Base-by-base conservation (phyloP, 2,888 invertebrate genomes). In the Ophion obscuratus region DNA sequence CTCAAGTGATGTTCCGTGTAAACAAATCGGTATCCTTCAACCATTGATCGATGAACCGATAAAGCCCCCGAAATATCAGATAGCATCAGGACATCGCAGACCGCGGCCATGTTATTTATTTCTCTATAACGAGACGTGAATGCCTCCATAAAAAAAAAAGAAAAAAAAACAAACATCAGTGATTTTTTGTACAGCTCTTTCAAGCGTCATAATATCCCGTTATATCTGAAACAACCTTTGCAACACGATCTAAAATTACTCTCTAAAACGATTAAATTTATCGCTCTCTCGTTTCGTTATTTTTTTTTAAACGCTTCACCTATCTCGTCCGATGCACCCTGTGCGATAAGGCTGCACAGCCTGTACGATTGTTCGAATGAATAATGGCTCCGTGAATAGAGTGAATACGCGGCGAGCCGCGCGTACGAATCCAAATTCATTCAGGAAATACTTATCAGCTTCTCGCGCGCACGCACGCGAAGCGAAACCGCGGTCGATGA, bases 401-500 rank as follows among this genome's bases (percentile, higher is more conserved):
- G 57, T 59, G 64, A 83, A 81, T 70, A 70, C 78, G 20, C 61
- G 61, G 61, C 44, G 80, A 73, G 61, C 44, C 76, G 77, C 83
- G 59, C 75, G 78, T 81, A 59, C 70, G 74, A 70, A 86, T 86
- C 71, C 59, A 62, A 78, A 81, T 84, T 86, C 86, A 84, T 84
- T 86, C 78, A 81, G 83, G 85, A 86, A 84, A 86, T 44, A 81
- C 74, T 86, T 79, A 86, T 84, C 84, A 81, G 70, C 31, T 17
- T 47, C 61, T 75, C 11, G 53, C 70, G 71, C 74, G 81, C 86
- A 81, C 78, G 67, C 81, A 53, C 57, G n/a, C 57, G 57, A 40
- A 40, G 57, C 61, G 71, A 79, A 70, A 62, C 53, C 11, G 36
- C 64, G 82, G 74, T 75, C 66, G 64, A 64, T 62, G 57, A 31